These are phyloP conservation scores for Leucopternis melanops DNA, from an alignment of 2,113 vertebrate genomes.

Conservation along the genomic window DNA sequence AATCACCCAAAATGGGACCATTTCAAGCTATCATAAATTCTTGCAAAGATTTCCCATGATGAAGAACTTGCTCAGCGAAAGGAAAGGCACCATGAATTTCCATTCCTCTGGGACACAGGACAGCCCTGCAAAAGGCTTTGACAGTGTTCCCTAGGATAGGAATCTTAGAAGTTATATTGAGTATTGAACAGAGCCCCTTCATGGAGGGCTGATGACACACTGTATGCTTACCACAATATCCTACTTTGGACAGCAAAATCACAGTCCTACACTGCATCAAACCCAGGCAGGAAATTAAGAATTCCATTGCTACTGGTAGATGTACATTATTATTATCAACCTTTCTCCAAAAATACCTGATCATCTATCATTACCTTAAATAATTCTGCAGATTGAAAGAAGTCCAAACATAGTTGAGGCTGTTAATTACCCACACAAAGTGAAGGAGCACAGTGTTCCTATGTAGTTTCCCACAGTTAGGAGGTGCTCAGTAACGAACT, in stretches of 20 bases:
- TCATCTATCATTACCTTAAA: background rate
- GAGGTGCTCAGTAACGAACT: background rate
- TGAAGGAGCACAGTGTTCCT: background rate
- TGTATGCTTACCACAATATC: background rate
- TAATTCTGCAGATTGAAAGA: background rate
- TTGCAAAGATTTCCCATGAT: background rate
- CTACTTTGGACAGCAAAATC: background rate
- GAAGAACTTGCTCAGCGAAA: background rate
- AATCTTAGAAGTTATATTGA: background rate
- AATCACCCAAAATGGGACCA: background rate
- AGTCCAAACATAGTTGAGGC: background rate
- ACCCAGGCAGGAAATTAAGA: background rate
- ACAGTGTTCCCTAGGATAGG: background rate
- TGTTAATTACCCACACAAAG: background rate
- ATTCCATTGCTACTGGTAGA: background rate
- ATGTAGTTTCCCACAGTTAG: background rate
- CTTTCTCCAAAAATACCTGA: background rate
- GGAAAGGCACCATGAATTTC: background rate
- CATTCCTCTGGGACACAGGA: background rate
- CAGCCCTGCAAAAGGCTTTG: background rate
- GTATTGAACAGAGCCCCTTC: background rate
- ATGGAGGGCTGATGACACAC: background rate
- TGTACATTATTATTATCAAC: background rate
- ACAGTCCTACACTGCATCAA: background rate
- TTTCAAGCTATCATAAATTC: background rate